Evolutionary conservation across 1,140 invertebrate species (phyloP).

Genomic region (Sweltsa coloradensis): DNA sequence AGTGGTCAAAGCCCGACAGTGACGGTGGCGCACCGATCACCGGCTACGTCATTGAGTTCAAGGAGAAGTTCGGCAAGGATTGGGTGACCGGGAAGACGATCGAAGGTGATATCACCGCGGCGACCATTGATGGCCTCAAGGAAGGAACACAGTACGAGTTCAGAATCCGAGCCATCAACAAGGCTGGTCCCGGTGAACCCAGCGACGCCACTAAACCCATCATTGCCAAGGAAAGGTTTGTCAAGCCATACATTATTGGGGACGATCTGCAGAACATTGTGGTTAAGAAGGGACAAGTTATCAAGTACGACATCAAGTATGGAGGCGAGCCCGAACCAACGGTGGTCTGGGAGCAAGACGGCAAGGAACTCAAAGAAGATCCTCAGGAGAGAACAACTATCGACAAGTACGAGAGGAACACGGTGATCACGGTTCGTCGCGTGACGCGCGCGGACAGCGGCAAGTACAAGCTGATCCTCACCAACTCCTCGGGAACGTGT

Average conservation of each 20-base stretch:
- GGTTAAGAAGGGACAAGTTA: conserved; percentile 87
- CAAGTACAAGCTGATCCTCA: conserved; percentile 74
- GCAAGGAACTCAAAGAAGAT: conserved; percentile 60
- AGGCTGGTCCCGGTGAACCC: conserved; percentile 87
- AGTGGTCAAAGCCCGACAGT: conserved; percentile 78
- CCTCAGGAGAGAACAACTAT: conserved; percentile 59
- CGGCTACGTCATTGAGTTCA: conserved; percentile 85
- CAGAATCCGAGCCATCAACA: conserved; percentile 88
- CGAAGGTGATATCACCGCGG: conserved; percentile 56
- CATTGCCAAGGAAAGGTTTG: conserved; percentile 85
- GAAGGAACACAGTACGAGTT: conserved; percentile 96
- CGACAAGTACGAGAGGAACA: conserved; percentile 83
- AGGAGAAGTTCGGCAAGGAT: conserved; percentile 85
- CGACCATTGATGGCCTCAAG: conserved; percentile 78
- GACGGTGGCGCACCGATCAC: conserved; percentile 93
- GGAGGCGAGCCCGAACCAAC: conserved; percentile 90
- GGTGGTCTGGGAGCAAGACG: conserved; percentile 66
- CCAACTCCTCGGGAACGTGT: conserved; percentile 71
- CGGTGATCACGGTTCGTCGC: conserved; percentile 78
- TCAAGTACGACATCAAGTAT: conserved; percentile 88
- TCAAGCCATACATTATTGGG: conserved; percentile 86
- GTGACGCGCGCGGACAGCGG: conserved; percentile 78
- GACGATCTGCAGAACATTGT: conserved; percentile 74
- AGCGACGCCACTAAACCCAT: conserved; percentile 91
- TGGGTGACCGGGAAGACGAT: conserved; percentile 73